Percentiles rank a stretch among this genome's conserved stretches.
phyloP scores from a whole-genome alignment of 2,797 vertebrate genomes.

The Artibeus lituratus region DNA sequence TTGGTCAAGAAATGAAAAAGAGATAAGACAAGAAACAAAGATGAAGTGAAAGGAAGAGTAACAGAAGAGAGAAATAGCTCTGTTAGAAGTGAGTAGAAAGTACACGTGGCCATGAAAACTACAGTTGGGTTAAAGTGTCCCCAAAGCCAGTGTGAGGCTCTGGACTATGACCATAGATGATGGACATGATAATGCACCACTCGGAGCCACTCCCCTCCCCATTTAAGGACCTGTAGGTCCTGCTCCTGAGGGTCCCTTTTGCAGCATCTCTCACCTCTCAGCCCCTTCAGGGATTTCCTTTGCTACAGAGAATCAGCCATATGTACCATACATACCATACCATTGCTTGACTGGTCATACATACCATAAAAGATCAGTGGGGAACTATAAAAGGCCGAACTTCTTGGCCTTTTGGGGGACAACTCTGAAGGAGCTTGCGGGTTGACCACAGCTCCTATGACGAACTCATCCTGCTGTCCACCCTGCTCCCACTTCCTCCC shows the following conservation, averaged over 20 bases:
- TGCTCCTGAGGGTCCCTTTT: neutral
- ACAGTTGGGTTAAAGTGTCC: neutral
- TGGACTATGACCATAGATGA: fast-evolving
- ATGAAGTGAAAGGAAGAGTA: neutral
- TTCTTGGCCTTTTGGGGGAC: neutral
- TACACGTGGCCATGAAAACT: neutral
- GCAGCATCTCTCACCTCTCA: neutral
- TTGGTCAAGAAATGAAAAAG: neutral
- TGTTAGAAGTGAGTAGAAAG: neutral
- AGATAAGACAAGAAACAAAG: too few relatives aligned
- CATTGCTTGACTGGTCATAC: neutral
- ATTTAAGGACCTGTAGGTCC: neutral
- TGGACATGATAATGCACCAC: too few relatives aligned
- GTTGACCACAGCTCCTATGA: neutral
- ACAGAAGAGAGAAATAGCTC: fast-evolving
- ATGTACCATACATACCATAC: neutral
- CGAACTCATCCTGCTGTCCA: fast-evolving
- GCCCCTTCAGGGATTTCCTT: neutral
- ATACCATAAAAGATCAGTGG: neutral
- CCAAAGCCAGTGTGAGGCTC: neutral
- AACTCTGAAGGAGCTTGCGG: neutral
- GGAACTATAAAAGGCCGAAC: neutral
- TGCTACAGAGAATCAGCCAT: neutral
- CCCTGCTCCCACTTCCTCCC: neutral
- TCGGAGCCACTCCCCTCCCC: fast-evolving